Evolutionary conservation across 2,113 vertebrate genomes (phyloP).

Genomic region (Tapirus terrestris): DNA sequence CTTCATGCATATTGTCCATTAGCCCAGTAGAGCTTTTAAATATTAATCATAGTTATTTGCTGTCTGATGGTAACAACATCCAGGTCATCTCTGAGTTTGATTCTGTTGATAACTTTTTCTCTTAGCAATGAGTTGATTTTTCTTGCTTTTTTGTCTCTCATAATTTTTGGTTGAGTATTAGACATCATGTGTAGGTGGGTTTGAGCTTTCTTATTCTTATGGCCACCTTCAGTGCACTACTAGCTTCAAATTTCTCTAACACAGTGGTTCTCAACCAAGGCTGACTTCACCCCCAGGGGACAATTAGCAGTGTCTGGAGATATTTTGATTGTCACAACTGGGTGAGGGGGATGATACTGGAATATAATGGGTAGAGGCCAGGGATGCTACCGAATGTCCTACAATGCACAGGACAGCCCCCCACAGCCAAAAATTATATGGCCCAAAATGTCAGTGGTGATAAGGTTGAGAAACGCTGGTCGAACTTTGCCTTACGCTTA

Average conservation of each 20-base stretch:
- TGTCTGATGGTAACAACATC: background rate
- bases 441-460: background rate
- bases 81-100: background rate
- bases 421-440: background rate
- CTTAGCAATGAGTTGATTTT: constrained; percentile 10
- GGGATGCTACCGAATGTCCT: background rate
- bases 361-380: background rate
- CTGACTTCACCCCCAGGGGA: background rate
- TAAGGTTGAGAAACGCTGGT: background rate
- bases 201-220: background rate
- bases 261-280: background rate
- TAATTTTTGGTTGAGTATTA: background rate
- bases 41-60: background rate
- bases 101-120: background rate
- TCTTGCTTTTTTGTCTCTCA: background rate
- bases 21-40: background rate
- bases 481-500: background rate
- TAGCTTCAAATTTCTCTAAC: background rate
- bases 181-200: background rate
- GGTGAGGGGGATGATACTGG: background rate
- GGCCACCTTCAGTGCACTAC: background rate
- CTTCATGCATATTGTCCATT: background rate
- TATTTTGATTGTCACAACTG: background rate
- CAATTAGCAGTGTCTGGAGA: background rate
- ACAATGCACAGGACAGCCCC: background rate